Evolutionary conservation across 64 coral and sea anemone genomes (phyloP), one percentile per base, ranked within the genome.

Genomic region (Montipora sp.): DNA sequence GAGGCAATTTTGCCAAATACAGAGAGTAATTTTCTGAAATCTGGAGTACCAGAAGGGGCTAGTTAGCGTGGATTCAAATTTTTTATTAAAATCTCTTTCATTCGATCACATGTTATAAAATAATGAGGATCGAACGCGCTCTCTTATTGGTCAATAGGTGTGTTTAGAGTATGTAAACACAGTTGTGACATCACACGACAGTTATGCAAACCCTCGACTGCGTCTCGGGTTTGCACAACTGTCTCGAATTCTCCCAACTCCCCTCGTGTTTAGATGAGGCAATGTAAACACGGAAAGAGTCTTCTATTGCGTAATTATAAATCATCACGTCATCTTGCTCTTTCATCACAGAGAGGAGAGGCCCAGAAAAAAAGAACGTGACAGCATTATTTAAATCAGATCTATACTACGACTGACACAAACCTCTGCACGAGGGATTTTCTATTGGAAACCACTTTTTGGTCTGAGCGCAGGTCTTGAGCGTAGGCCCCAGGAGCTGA

Each of bases 361-460:
- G 68, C 68, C 68, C 68, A 71, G 68, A 27, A 71, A 21, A 5
- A 71, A 71, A 71, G 68, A 19, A 20, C 68, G 21, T 71, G 68
- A 71, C 68, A 71, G 68, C 18, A 71, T 71, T 71, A 71, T 22
- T 71, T 71, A 8, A 71, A 71, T 21, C 3, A 71, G 18, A 22
- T 71, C 21, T 21, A 71, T 22, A 71, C 68, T 19, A 8, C 36
- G 9, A 44, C 9, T 45, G 23, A 75, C 22, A 75, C 72, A 3
- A 15, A 92, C 90, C 90, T 85, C 48, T 84, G 58, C 90, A 92
- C 4, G 10, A 92, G 12, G 90, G 90, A 45, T 92, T 92, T 77
- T 45, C 73, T 13, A 58, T 8, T 44, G 90, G 90, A 21, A 72
- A 77, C 90, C 90, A 92, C 15, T 61, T 24, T 15, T 75, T 83